These are phyloP conservation scores for Cyprinodon tularosa DNA, from an alignment of 2,113 vertebrate species.

Conservation along the genomic window DNA sequence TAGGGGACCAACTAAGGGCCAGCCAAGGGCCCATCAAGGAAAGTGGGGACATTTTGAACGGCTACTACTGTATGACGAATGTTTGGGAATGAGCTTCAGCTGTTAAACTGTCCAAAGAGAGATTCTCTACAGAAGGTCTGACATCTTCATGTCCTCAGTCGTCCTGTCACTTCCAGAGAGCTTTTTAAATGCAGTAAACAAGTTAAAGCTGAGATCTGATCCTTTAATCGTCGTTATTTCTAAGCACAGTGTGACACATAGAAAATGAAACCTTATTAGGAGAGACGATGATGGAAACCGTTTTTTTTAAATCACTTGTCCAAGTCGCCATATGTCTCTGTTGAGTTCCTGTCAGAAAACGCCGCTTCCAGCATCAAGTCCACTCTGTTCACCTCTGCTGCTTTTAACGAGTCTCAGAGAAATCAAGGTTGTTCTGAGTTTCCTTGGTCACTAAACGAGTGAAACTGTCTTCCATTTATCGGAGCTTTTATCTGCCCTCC, in stretches of 20 bases:
- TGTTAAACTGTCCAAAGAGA: no score
- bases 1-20: no score
- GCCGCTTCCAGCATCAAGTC: slow-evolving; percentile 35
- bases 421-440: slow-evolving; percentile 12
- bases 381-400: slow-evolving; percentile 40
- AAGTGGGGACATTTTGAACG: no score
- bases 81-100: no score
- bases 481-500: background rate
- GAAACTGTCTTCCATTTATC: slow-evolving; percentile 22
- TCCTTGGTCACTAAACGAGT: slow-evolving; percentile 6
- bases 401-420: slow-evolving; percentile 10
- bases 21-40: no score
- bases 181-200: background rate
- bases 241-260: slow-evolving; percentile 5
- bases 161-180: background rate
- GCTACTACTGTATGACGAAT: no score
- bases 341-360: slow-evolving; percentile 47
- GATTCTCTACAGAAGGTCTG: no score
- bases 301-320: slow-evolving; percentile 52
- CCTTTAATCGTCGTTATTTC: background rate
- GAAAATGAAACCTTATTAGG: slow-evolving; percentile 7
- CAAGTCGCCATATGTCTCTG: slow-evolving; percentile 18
- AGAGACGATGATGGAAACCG: slow-evolving; percentile 35
- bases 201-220: background rate
- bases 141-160: no score